phyloP scores from a whole-genome alignment of 2,113 vertebrate species.

The Macrotis lagotis region DNA sequence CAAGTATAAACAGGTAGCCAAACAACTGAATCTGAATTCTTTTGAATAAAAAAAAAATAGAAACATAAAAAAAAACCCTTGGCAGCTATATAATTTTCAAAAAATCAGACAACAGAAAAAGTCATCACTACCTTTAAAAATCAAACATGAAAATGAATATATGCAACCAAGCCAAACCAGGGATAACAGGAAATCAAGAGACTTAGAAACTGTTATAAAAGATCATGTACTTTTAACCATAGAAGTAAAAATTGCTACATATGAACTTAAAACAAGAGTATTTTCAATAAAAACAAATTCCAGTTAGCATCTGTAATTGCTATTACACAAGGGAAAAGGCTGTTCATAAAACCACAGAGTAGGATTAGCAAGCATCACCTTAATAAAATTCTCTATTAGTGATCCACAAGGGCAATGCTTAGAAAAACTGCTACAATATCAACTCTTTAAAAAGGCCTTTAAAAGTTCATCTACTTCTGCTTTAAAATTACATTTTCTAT shows the following conservation, averaged over 20 bases:
- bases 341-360: constrained; percentile 46
- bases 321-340: constrained; percentile 31
- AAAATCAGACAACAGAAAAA: constrained; percentile 5
- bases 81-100: background rate
- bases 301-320: constrained; percentile 21
- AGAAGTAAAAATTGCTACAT: background rate
- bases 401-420: background rate
- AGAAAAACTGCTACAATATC: constrained; percentile 27
- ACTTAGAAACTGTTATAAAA: constrained; percentile 24
- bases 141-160: constrained; percentile 18
- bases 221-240: constrained; percentile 8
- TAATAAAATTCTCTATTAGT: constrained; percentile 34
- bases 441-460: constrained; percentile 41
- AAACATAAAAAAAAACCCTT: background rate
- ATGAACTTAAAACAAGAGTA: constrained; percentile 27
- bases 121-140: constrained; percentile 18
- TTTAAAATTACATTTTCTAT: constrained; percentile 27
- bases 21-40: background rate
- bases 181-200: constrained; percentile 28
- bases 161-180: constrained; percentile 4
- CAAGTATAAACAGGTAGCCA: background rate
- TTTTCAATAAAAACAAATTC: constrained; percentile 26
- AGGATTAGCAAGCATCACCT: constrained; percentile 14
- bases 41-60: background rate
- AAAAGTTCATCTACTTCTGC: constrained; percentile 17